Base-by-base conservation (phyloP, 2,113 vertebrate genomes). In the Psephotus haematonotus region DNA sequence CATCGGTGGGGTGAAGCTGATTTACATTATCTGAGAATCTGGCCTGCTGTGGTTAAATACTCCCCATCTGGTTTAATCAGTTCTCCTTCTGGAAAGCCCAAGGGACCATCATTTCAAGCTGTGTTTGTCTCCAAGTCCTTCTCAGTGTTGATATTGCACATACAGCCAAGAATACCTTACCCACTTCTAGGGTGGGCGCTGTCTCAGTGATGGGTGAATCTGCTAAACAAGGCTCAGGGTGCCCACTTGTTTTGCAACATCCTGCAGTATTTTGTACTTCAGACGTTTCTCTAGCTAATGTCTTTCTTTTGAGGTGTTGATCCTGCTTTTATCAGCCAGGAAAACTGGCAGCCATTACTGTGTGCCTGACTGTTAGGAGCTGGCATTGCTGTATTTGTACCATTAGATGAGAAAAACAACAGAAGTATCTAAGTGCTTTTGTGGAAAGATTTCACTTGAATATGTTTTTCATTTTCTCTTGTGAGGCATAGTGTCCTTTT, bases 31-130 rank as follows among this genome's bases (percentile, higher is more conserved):
- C 46, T 62, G 47, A 94, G 88, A 93, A 88, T 77, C 50, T 50
- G 68, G 49, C 87, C 87, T 90, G 68, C 75, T 94, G 92, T 71
- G 65, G 76, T 72, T 90, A 95, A 90, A 86, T 81, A 77, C 33
- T 94, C 50, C 90, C 85, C 88, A 95, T 82, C 84, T 96, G 92
- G 79, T 74, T 94, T 90, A 88, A 96, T 82, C 92, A 94, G 41
- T 74, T 15, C 15, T 64, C 71, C 63, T 96, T 92, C 90, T 94
- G 50, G 57, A 90, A 94, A 93, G 76, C 76, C 65, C 64, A n/a
- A 75, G 75, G 80, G 90, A 82, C 78, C 5, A 3, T 46, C 0
- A 17, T 88, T 94, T 93, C 55, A 75, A 90, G 55, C 50, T 74
- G 22, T 50, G 35, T 90, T 93, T 95, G 57, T 74, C 70, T 90